Evolutionary conservation across 2,888 invertebrate genomes (phyloP).

Genomic region (Saturnia pavonia): DNA sequence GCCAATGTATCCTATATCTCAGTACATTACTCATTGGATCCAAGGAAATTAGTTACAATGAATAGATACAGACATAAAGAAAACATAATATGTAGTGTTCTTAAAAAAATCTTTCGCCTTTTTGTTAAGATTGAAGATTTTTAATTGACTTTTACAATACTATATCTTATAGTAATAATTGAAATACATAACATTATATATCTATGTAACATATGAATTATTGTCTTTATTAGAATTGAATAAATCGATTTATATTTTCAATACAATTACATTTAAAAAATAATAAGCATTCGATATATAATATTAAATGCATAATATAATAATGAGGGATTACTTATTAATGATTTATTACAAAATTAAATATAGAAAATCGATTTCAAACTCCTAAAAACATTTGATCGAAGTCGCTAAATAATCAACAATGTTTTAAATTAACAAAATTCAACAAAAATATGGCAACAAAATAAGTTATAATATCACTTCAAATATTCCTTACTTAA

Average conservation of each 20-base stretch:
- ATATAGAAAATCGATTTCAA: not conserved
- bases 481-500: constrained; percentile 24
- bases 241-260: constrained; percentile 24
- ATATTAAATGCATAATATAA: constrained; percentile 1
- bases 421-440: constrained; percentile 2
- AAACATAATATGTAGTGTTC: not conserved
- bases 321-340: not conserved
- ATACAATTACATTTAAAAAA: not conserved
- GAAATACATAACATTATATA: constrained; percentile 11
- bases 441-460: constrained; percentile 5
- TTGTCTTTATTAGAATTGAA: constrained; percentile 51
- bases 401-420: not conserved
- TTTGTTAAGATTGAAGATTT: not conserved
- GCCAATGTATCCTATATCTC: not conserved
- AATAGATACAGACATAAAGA: not conserved
- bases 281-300: not conserved
- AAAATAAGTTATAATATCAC: constrained; percentile 26
- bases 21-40: not conserved
- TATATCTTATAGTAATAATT: not conserved
- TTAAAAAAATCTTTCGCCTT: not conserved
- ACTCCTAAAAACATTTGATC: not conserved
- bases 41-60: not conserved
- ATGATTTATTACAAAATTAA: not conserved
- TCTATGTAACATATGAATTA: constrained; percentile 33
- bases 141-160: constrained; percentile 8